A percentile compares a stretch with the other conserved stretches of the same genome.
Evolutionary conservation across 2,888 invertebrate genomes (phyloP).

Genomic region (Ischnura elegans): DNA sequence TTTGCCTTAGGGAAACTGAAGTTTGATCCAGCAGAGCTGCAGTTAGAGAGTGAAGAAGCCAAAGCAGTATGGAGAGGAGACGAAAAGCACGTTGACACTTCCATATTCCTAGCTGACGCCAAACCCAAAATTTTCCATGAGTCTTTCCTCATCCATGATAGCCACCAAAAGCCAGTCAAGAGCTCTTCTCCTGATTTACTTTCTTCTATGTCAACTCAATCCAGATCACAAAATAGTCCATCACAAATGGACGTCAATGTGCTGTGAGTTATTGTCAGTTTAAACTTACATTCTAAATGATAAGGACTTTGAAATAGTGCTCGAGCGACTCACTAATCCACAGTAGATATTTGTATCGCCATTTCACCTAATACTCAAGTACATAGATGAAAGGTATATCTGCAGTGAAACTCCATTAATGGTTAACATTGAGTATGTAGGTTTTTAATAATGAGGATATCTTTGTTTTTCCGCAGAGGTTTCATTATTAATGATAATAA

Average conservation of each 20-base stretch:
- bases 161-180: not conserved
- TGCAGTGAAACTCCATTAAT: not conserved
- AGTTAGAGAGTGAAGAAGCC: not conserved
- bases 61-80: not conserved
- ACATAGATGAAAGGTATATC: not conserved
- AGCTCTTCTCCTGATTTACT: not conserved
- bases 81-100: not conserved
- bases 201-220: not conserved
- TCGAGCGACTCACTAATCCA: not conserved
- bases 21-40: constrained; percentile 50
- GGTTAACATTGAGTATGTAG: no score
- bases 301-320: not conserved
- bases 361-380: not conserved
- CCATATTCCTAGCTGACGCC: not conserved
- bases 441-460: no score
- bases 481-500: no score
- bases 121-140: not conserved
- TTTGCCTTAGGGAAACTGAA: constrained; percentile 25
- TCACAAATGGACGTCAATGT: constrained; percentile 14
- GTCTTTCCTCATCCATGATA: not conserved
- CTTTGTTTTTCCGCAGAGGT: no score
- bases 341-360: not conserved
- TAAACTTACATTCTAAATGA: not conserved
- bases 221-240: constrained; percentile 28
- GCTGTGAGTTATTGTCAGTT: constrained; percentile 37